phyloP scores from a whole-genome alignment of 2,113 vertebrate species.

The Otolemur garnettii region DNA sequence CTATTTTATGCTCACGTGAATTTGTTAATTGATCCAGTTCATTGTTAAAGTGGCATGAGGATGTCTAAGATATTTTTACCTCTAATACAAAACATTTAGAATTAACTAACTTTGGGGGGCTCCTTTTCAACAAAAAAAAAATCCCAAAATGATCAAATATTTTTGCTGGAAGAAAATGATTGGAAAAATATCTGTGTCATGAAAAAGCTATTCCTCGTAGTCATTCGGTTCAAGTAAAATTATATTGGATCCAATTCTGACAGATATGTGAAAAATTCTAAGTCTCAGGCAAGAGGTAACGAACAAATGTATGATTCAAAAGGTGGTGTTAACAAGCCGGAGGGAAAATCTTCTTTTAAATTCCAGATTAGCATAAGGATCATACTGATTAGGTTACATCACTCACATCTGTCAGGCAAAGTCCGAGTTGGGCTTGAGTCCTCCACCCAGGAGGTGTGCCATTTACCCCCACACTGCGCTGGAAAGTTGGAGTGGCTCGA shows the following conservation, averaged over 20 bases:
- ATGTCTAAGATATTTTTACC: not conserved
- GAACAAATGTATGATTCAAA: not conserved
- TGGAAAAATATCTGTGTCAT: not conserved
- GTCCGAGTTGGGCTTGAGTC: too few relatives aligned
- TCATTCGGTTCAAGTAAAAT: not conserved
- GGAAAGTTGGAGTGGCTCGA: too few relatives aligned
- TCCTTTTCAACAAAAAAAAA: not conserved
- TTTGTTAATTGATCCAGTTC: not conserved
- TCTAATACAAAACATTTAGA: not conserved
- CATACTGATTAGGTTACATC: too few relatives aligned
- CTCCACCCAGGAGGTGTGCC: too few relatives aligned
- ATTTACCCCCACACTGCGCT: too few relatives aligned
- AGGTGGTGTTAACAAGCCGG: not conserved
- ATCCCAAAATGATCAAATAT: not conserved
- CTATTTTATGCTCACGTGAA: not conserved
- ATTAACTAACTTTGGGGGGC: not conserved
- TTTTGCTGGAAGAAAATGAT: not conserved
- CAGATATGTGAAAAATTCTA: not conserved
- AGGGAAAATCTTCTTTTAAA: too few relatives aligned
- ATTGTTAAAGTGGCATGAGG: not conserved
- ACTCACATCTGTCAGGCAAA: too few relatives aligned
- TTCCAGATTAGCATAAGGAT: too few relatives aligned
- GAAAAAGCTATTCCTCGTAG: not conserved
- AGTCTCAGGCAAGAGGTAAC: not conserved
- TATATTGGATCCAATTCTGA: not conserved